phyloP scores from a whole-genome alignment of 2,888 invertebrate species.

The Ganaspis brasiliensis region DNA sequence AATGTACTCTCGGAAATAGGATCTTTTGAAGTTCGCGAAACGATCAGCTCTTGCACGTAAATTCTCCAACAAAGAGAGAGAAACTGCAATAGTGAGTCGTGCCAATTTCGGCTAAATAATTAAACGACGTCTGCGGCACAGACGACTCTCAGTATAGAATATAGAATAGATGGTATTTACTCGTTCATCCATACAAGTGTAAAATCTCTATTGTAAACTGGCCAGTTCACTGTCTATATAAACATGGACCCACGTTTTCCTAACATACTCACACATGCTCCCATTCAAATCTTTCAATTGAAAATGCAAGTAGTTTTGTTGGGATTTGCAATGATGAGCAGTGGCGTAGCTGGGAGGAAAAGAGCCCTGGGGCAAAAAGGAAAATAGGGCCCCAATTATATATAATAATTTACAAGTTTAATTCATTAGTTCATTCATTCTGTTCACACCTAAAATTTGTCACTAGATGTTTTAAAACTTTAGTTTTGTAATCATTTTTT shows the following conservation, averaged over 20 bases:
- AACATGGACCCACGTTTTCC: background rate
- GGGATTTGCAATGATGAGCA: too few species aligned
- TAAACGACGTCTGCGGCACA: conserved; percentile 6
- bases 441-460: too few species aligned
- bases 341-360: too few species aligned
- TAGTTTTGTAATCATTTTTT: too few species aligned
- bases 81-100: conserved; percentile 8
- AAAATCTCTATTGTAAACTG: conserved; percentile 1
- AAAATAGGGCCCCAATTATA: too few species aligned
- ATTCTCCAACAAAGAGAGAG: background rate
- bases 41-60: conserved; percentile 28
- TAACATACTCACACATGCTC: background rate
- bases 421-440: too few species aligned
- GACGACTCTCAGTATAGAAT: background rate
- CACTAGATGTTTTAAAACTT: too few species aligned
- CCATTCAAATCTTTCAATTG: too few species aligned
- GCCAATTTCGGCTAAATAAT: conserved; percentile 33
- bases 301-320: too few species aligned
- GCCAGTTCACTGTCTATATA: background rate
- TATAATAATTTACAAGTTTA: too few species aligned
- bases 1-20: background rate
- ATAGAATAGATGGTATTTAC: conserved; percentile 24
- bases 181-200: conserved; percentile 3
- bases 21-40: conserved; percentile 11
- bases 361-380: too few species aligned